Evolutionary conservation across 64 coral and sea anemone species (phyloP).

Genomic region (Montipora foliosa): DNA sequence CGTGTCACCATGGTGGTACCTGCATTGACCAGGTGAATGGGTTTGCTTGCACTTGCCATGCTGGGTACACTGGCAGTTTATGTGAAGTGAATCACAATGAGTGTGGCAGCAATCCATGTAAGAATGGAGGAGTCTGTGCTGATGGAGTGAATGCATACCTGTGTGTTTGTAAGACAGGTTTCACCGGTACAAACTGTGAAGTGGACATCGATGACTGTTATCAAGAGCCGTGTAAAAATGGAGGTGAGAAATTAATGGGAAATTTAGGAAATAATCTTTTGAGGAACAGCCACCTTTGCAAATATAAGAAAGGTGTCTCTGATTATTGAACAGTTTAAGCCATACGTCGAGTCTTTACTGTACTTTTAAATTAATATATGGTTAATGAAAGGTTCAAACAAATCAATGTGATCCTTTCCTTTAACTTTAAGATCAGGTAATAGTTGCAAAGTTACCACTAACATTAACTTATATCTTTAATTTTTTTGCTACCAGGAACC

Average conservation of each 20-base stretch:
- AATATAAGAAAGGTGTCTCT: background rate
- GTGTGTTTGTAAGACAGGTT: constrained; percentile 89
- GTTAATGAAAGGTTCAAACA: background rate
- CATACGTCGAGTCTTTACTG: no score
- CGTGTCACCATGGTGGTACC: constrained; percentile 81
- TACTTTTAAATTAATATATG: no score
- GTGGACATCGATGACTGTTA: constrained; percentile 78
- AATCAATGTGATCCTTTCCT: no score
- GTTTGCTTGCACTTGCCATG: constrained; percentile 67
- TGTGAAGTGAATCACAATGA: constrained; percentile 91
- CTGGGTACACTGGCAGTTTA: constrained; percentile 73
- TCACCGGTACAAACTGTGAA: constrained; percentile 77
- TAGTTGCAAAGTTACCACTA: background rate
- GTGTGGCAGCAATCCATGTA: constrained; percentile 78
- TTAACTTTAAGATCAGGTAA: background rate
- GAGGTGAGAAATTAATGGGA: constrained; percentile 51
- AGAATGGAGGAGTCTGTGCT: constrained; percentile 88
- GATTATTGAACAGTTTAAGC: background rate
- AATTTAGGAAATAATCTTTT: no score
- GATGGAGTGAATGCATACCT: constrained; percentile 79
- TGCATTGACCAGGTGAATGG: constrained; percentile 76
- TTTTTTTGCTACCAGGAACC: constrained; percentile 47
- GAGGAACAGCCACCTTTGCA: no score
- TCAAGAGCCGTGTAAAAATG: constrained; percentile 74
- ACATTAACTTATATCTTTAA: background rate